These are phyloP conservation scores for Malurus cyaneus DNA, from an alignment of 2,113 vertebrate genomes.

Conservation along the genomic window DNA sequence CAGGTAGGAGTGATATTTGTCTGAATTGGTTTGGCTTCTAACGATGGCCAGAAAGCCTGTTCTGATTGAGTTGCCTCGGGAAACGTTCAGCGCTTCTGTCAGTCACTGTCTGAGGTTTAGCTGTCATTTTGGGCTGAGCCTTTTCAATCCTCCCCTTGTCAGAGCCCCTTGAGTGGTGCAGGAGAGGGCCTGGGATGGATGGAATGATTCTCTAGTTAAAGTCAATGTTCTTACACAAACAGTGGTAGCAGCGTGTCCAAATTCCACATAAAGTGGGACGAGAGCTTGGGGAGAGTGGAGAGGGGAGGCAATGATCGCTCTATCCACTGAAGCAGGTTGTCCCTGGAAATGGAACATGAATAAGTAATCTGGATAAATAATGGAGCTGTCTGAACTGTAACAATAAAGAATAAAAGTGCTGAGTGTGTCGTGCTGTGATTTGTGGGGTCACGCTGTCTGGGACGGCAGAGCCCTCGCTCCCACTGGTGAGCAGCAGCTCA, in stretches of 20 bases:
- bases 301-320: background rate
- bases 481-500: background rate
- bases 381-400: slow-evolving; percentile 61
- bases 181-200: background rate
- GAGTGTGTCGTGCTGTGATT: slow-evolving; percentile 51
- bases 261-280: background rate
- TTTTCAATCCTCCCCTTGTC: background rate
- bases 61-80: slow-evolving; percentile 3
- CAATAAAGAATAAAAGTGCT: slow-evolving; percentile 67
- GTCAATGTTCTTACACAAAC: fast-evolving
- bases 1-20: background rate
- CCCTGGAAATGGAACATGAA: slow-evolving; percentile 54
- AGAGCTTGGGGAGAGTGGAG: background rate
- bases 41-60: background rate
- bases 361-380: slow-evolving; percentile 64
- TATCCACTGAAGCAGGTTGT: background rate
- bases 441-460: slow-evolving; percentile 26
- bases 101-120: background rate
- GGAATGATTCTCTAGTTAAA: background rate
- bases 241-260: background rate
- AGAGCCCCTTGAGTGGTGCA: background rate
- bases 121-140: background rate
- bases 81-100: background rate
- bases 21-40: background rate
- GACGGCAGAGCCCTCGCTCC: background rate